Percentiles rank a stretch among this genome's conserved stretches.
Conservation (phyloP, 2,113 vertebrate species). For the Nannospalax galili region DNA sequence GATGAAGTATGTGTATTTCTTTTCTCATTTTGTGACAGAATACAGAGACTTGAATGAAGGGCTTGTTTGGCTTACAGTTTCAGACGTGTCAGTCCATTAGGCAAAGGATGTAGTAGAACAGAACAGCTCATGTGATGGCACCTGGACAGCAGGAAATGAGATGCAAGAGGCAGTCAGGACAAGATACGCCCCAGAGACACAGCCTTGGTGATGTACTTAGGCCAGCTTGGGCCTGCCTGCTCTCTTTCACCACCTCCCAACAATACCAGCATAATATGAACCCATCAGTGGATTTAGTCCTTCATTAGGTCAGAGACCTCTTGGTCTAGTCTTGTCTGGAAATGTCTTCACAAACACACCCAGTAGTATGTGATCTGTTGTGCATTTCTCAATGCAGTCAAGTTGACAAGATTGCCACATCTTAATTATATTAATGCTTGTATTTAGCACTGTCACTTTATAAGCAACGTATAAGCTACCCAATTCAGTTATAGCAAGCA, state of each 20-base stretch:
- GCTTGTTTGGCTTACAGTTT: neutral
- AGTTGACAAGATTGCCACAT: neutral
- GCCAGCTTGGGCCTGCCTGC: neutral
- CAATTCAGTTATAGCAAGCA: neutral
- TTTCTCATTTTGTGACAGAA: neutral
- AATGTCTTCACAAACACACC: neutral
- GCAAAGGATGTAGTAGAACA: neutral
- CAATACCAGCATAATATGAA: neutral
- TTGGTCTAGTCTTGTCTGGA: neutral
- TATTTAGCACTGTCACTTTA: neutral
- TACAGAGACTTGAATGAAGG: neutral
- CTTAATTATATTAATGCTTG: neutral
- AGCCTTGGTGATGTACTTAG: no score
- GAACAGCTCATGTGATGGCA: neutral
- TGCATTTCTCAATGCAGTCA: neutral
- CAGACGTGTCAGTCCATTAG: neutral
- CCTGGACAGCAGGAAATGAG: neutral
- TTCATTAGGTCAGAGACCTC: neutral
- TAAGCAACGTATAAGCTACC: neutral
- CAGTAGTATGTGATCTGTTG: neutral
- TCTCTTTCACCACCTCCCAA: neutral
- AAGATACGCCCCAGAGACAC: neutral
- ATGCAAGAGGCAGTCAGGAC: neutral
- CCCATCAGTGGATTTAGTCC: neutral
- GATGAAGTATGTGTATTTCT: neutral